Evolutionary conservation across 2,797 vertebrate genomes (phyloP), one percentile per base, ranked within the genome.

Genomic region (Chelidonichthys spinosus): DNA sequence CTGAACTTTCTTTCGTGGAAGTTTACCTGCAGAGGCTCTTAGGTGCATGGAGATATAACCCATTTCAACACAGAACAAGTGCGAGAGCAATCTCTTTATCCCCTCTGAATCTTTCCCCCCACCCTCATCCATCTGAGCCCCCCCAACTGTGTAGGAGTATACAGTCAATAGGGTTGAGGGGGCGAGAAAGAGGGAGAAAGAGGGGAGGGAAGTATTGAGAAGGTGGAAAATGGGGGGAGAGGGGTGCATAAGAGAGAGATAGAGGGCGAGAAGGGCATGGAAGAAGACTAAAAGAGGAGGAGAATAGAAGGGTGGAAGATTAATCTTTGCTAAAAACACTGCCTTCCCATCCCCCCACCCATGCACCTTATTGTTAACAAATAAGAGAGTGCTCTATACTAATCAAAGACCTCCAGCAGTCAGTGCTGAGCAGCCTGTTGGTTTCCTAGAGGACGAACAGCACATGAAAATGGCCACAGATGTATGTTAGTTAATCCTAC

Each of bases 311-410:
- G 90, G 91, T 89, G 87, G 90, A 93, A 94, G 93, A 95, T 95
- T 95, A 95, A 94, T 95, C 93, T 94, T 93, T 83, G 92, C 85
- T 90, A 90, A 92, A 91, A 90, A 91, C 89, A 85, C 86, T 54
- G 84, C 81, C 69, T 68, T 73, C 87, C 89, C 91, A 75, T 85
- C 88, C 92, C 84, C 90, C 89, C 87, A 73, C 49, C 81, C 76
- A 76, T 82, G 62, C 92, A 93, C 92, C 92, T 94, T 95, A 95
- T 95, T 94, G 90, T 93, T 88, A 87, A 85, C 92, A 92, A 93
- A 93, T 93, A 92, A 87, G 84, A 89, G 90, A 87, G 86, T 69
- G 85, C 83, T 86, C 88, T 79, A 84, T 80, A 88, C 83, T 86
- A 88, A 94, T 94, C 87, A 90, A 92, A 94, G 93, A 93, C 90